These are phyloP conservation scores for Spilarctia lutea DNA, from an alignment of 2,888 invertebrate species.

Conservation along the genomic window DNA sequence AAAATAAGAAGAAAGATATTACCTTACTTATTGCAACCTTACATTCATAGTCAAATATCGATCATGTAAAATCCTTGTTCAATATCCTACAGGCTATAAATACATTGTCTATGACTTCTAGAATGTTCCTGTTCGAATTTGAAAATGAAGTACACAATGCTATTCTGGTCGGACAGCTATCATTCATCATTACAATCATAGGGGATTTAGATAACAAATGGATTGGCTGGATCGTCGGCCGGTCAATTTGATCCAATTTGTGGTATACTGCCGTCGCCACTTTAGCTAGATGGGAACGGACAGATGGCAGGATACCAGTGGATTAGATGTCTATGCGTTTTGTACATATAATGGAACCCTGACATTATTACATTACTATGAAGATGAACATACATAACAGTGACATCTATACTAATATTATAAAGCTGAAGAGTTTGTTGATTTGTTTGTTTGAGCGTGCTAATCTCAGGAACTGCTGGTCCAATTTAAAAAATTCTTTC, in stretches of 20 bases:
- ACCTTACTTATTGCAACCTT: too few species aligned
- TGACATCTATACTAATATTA: too few species aligned
- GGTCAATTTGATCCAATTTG: slow-evolving; percentile 83
- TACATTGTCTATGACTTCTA: slow-evolving; percentile 23
- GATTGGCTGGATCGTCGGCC: slow-evolving; percentile 53
- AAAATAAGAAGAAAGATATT: too few species aligned
- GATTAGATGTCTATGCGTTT: slow-evolving; percentile 62
- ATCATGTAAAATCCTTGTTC: neutral
- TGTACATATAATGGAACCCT: slow-evolving; percentile 5
- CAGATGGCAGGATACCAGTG: slow-evolving; percentile 70
- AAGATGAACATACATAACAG: neutral
- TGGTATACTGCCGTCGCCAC: slow-evolving; percentile 60
- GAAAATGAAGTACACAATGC: slow-evolving; percentile 14
- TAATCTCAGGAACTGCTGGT: too few species aligned
- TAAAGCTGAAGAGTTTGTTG: too few species aligned
- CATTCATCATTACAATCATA: slow-evolving; percentile 68
- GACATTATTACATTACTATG: neutral
- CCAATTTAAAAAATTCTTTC: too few species aligned
- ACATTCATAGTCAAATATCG: neutral
- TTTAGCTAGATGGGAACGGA: slow-evolving; percentile 68
- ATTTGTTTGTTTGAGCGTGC: too few species aligned
- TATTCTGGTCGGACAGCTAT: slow-evolving; percentile 47
- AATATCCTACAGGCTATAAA: slow-evolving; percentile 24
- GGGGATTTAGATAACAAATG: slow-evolving; percentile 64
- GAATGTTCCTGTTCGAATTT: slow-evolving; percentile 23